A percentile compares a stretch with the other conserved stretches of the same genome.
These are phyloP conservation scores for Radopholus similis DNA, from an alignment of 1,140 invertebrate genomes.

Conservation along the genomic window DNA sequence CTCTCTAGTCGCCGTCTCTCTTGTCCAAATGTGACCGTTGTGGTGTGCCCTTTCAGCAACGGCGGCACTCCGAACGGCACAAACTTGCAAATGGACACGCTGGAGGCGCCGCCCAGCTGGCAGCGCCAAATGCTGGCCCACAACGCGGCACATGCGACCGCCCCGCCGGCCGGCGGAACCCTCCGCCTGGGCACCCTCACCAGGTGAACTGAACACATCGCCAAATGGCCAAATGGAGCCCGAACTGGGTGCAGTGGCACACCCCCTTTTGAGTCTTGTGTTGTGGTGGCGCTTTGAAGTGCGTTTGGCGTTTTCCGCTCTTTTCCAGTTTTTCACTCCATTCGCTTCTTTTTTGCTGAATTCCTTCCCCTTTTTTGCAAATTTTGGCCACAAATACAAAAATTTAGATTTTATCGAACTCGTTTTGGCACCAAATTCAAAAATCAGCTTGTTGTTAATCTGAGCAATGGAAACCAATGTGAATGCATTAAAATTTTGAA, in stretches of 20 bases:
- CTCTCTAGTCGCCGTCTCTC: neutral
- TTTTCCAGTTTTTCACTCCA: neutral
- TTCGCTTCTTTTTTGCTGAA: neutral
- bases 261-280: no score
- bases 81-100: neutral
- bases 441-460: no score
- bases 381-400: no score
- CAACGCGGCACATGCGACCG: conserved; percentile 6
- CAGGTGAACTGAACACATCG: neutral
- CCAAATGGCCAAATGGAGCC: no score
- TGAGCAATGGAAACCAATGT: no score
- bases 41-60: neutral
- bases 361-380: neutral
- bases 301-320: neutral
- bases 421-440: no score
- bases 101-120: conserved; percentile 7
- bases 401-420: no score
- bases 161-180: conserved; percentile 2
- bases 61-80: neutral
- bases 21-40: neutral
- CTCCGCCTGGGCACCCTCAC: conserved; percentile 6
- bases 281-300: neutral
- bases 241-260: no score
- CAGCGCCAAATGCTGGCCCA: conserved; percentile 12
- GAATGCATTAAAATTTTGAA: no score